A percentile compares a stretch with the other conserved stretches of the same genome.
These are phyloP conservation scores for Poecilus cupreus DNA, from an alignment of 2,888 invertebrate genomes.

Conservation along the genomic window DNA sequence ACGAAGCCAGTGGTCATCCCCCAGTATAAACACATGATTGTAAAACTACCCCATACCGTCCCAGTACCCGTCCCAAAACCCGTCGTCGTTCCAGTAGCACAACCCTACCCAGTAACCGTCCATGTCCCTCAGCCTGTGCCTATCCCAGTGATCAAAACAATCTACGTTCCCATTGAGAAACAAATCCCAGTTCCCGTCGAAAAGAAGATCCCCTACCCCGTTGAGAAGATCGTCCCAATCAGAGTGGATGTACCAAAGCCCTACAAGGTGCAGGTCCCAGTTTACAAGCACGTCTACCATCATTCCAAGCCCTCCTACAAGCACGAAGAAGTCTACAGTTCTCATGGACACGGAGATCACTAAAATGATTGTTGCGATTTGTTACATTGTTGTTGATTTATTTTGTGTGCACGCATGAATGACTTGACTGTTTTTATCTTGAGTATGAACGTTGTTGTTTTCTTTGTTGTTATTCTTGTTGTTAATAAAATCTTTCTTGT, in stretches of 20 bases:
- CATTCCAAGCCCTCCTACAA: conserved; percentile 63
- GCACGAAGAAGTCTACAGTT: conserved; percentile 22
- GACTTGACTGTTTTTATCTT: conserved; percentile 8
- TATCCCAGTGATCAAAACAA: conserved; percentile 81
- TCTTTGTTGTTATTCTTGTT: conserved; percentile 26
- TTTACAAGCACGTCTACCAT: conserved; percentile 83
- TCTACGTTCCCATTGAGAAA: conserved; percentile 82
- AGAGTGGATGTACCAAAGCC: conserved; percentile 81
- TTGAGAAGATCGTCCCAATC: conserved; percentile 81
- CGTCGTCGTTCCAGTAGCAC: conserved; percentile 75
- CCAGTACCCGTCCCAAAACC: conserved; percentile 76
- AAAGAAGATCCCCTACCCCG: conserved; percentile 79
- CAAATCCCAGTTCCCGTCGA: conserved; percentile 83
- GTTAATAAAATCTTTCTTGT: conserved; percentile 38
- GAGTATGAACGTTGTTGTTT: neutral
- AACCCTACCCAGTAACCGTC: conserved; percentile 70
- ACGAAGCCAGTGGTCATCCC: conserved; percentile 79
- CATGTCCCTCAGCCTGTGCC: conserved; percentile 82
- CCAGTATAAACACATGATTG: conserved; percentile 74
- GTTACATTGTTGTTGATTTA: conserved; percentile 27
- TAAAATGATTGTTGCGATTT: neutral
- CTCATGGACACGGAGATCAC: conserved; percentile 31
- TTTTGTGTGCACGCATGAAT: neutral
- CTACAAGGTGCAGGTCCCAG: conserved; percentile 81
- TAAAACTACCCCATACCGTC: conserved; percentile 72